Conservation (phyloP, 2,888 invertebrate genomes). For the Cantharis rufa region DNA sequence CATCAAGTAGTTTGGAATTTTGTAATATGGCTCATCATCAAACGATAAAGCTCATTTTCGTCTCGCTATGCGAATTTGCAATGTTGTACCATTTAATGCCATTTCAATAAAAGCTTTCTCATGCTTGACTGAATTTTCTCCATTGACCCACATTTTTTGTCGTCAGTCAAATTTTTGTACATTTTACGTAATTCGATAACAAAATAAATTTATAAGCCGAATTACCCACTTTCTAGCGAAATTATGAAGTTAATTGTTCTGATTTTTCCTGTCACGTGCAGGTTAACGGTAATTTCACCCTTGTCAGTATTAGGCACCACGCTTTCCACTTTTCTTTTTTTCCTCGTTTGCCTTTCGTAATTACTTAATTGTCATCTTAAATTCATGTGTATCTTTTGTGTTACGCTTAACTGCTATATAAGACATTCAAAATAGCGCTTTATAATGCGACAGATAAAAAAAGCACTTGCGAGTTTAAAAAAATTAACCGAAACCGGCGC, state of each 20-base stretch:
- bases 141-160: background rate
- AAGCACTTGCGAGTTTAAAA: background rate
- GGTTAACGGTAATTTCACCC: background rate
- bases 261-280: background rate
- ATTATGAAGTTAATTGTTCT: background rate
- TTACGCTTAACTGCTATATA: background rate
- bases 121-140: background rate
- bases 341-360: background rate
- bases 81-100: background rate
- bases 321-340: background rate
- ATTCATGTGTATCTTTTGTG: background rate
- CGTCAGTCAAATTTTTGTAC: background rate
- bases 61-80: background rate
- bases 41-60: background rate
- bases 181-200: background rate
- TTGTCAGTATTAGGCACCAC: background rate
- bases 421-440: background rate
- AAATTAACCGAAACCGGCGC: background rate
- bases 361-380: background rate
- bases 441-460: background rate
- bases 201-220: background rate
- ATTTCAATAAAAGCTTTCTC: background rate
- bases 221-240: background rate
- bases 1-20: background rate
- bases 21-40: background rate